Base-by-base conservation (phyloP, 2,797 vertebrate species). In the Decapterus maruadsi region DNA sequence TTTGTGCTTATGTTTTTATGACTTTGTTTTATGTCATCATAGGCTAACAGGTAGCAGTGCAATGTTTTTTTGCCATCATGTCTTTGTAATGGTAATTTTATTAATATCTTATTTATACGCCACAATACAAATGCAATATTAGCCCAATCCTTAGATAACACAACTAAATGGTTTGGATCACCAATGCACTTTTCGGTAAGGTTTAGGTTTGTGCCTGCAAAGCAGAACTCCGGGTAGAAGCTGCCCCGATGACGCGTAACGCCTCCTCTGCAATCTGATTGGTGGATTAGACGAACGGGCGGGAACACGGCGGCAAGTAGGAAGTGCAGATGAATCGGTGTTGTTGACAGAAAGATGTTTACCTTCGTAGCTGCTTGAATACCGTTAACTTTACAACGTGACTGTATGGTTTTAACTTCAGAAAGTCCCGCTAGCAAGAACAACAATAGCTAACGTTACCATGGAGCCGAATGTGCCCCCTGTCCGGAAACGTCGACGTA, bases 401-500 rank as follows among this genome's bases (percentile, higher is more conserved):
- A 14, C n/a, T n/a, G n/a, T n/a, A n/a, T n/a, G n/a, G n/a, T n/a
- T n/a, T n/a, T n/a, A 3, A 51, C 4, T 17, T 5, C 6, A 12
- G 8, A 9, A 0, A 51, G 0, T 0, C 8, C 4, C 0, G 2
- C 8, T 10, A 22, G 9, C 0, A 0, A 16, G 14, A 64, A 10
- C 6, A 60, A 20, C 19, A 4, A 4, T 3, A 31, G 1, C 53
- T 1, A n/a, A n/a, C n/a, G n/a, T n/a, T n/a, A 13, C 56, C 46
- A 43, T 14, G 4, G 36, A 26, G 6, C 10, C 13, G 2, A 81
- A 50, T 29, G 93, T 90, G 91, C 65, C 77, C 34, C 40, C 56
- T 12, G 22, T 60, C 12, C 84, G 92, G 68, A 91, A 87, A 81
- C 91, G 93, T 19, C 73, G 80, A 72, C 38, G 40, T 46, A 81